phyloP scores from a whole-genome alignment of 2,113 vertebrate species.

The Vicugna pacos region DNA sequence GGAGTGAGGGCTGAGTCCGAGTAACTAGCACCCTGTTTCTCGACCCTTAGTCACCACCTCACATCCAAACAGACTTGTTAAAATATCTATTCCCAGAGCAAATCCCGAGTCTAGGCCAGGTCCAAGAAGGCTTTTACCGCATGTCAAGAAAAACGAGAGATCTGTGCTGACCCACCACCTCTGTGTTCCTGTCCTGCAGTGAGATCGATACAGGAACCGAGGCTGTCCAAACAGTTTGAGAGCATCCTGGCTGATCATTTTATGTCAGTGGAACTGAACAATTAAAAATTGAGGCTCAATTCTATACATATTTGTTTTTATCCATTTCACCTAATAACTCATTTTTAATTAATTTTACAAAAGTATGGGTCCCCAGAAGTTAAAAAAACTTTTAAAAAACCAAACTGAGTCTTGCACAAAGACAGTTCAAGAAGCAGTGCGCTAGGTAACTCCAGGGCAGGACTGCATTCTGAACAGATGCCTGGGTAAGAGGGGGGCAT shows the following conservation, averaged over 20 bases:
- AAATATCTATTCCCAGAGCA: background rate
- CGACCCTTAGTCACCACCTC: background rate
- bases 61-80: background rate
- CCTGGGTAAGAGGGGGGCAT: background rate
- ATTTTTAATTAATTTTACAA: background rate
- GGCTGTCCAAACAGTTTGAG: too few relatives aligned
- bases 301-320: background rate
- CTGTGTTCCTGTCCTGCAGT: background rate
- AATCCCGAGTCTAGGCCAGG: fast-evolving
- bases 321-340: background rate
- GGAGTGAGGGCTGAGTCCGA: background rate
- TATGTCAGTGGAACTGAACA: background rate
- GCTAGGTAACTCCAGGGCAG: fast-evolving
- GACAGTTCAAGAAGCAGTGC: background rate
- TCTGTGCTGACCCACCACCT: background rate
- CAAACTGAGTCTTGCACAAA: background rate
- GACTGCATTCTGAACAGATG: background rate
- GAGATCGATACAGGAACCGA: background rate
- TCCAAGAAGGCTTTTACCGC: background rate
- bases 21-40: background rate
- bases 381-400: background rate
- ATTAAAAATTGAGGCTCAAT: background rate
- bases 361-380: background rate
- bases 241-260: background rate
- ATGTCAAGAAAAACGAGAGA: fast-evolving